These are phyloP conservation scores for Andrena praecox DNA, from an alignment of 2,888 invertebrate species.

Conservation along the genomic window DNA sequence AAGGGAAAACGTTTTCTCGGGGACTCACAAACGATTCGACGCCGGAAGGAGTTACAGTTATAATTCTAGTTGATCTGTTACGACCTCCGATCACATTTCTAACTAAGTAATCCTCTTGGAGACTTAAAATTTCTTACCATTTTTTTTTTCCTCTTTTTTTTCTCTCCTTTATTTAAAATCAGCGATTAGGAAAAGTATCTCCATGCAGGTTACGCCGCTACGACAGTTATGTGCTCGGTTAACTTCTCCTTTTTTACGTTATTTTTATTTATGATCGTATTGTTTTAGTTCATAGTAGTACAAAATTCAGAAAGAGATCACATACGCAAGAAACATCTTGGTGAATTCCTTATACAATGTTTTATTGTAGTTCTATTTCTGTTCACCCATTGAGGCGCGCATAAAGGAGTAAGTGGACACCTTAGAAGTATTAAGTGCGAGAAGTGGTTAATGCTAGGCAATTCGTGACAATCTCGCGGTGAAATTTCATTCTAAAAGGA, in stretches of 20 bases:
- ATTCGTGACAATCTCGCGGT: conserved; percentile 43
- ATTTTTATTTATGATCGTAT: conserved; percentile 54
- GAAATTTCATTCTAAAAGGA: background rate
- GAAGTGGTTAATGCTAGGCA: conserved; percentile 10
- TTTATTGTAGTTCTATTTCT: conserved; percentile 31
- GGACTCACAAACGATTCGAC: conserved; percentile 78
- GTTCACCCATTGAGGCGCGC: conserved; percentile 19
- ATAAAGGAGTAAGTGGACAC: conserved; percentile 5
- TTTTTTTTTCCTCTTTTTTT: conserved; percentile 39
- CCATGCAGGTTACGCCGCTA: conserved; percentile 28
- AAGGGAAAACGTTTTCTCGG: conserved; percentile 78
- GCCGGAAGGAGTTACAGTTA: conserved; percentile 73
- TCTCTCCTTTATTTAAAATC: conserved; percentile 25
- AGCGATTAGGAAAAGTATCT: conserved; percentile 66
- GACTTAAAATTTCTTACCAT: conserved; percentile 62
- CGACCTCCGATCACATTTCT: conserved; percentile 51
- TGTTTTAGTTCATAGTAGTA: conserved; percentile 41
- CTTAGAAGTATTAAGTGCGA: background rate
- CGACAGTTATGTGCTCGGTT: conserved; percentile 48
- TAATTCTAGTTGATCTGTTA: conserved; percentile 54
- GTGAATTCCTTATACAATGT: conserved; percentile 35
- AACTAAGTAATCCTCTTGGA: conserved; percentile 58
- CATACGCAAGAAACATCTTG: conserved; percentile 16
- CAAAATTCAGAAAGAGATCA: conserved; percentile 20
- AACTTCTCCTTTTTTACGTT: conserved; percentile 36